phyloP scores from a whole-genome alignment of 2,797 vertebrate species.

The Morelia viridis region DNA sequence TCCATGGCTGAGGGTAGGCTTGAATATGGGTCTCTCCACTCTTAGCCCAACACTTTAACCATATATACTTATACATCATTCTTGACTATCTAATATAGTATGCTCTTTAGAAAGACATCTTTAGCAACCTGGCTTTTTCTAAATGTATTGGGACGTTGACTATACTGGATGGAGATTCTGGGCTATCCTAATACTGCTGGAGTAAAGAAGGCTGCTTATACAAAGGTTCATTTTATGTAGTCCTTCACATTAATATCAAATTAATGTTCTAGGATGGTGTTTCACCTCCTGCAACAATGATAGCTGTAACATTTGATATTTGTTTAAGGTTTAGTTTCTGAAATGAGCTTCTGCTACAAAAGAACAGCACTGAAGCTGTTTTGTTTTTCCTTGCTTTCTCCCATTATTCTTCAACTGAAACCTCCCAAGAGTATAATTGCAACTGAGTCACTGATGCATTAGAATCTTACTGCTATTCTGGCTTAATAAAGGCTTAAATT shows the following conservation, averaged over 20 bases:
- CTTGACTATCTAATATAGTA: neutral
- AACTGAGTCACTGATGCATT: conserved; percentile 6
- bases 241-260: neutral
- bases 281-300: neutral
- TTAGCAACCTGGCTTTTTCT: neutral
- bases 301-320: neutral
- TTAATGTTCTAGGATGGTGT: conserved; percentile 2
- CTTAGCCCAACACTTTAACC: neutral
- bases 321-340: conserved; percentile 25
- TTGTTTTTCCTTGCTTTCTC: conserved; percentile 40
- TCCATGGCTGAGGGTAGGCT: neutral
- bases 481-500: conserved; percentile 43
- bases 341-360: neutral
- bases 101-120: neutral
- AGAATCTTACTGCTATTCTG: conserved; percentile 31
- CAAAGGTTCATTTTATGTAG: neutral
- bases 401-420: conserved; percentile 23
- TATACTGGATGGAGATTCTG: neutral
- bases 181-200: neutral
- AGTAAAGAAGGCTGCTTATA: neutral
- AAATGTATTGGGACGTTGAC: neutral
- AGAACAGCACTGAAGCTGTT: neutral
- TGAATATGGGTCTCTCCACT: neutral
- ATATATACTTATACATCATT: neutral
- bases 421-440: conserved; percentile 12